Evolutionary conservation across 37 sponge, comb jelly and placozoan genomes (phyloP).

Genomic region (Hormiphora californensis): DNA sequence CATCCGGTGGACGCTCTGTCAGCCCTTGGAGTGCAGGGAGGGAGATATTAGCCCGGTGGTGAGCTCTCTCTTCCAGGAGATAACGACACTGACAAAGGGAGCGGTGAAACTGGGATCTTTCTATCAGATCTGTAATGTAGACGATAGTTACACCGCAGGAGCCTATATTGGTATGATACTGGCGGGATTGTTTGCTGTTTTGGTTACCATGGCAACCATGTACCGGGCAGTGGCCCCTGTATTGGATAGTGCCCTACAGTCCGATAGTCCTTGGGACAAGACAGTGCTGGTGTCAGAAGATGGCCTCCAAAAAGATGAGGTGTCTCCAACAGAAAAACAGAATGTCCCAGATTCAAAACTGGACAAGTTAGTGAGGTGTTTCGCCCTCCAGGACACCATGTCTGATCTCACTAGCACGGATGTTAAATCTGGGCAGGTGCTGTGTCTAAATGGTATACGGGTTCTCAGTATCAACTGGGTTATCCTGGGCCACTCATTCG

Average conservation of each 20-base stretch:
- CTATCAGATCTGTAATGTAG: no score
- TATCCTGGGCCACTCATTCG: slow-evolving; percentile 31
- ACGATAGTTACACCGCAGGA: no score
- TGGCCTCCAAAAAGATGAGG: not conserved
- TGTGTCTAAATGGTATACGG: slow-evolving; percentile 32
- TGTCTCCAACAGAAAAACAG: not conserved
- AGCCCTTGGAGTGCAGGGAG: not conserved
- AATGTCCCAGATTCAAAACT: not conserved
- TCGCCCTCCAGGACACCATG: slow-evolving; percentile 38
- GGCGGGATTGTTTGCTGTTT: no score
- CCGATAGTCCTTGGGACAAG: not conserved
- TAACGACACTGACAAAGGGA: no score
- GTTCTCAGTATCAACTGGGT: slow-evolving; percentile 55
- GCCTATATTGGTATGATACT: no score
- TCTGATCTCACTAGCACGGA: not conserved
- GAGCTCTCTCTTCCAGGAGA: no score
- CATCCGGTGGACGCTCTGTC: not conserved
- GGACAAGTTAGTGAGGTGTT: not conserved
- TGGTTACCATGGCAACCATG: no score
- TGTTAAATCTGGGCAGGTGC: not conserved
- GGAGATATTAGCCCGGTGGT: no score
- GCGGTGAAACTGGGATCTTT: no score
- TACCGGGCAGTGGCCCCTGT: not conserved
- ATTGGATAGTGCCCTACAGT: not conserved
- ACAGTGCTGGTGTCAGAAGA: not conserved